A percentile compares a stretch with the other conserved stretches of the same genome.
Evolutionary conservation across 2,797 vertebrate species (phyloP).

Genomic region (Paramormyrops hopkinsi): DNA sequence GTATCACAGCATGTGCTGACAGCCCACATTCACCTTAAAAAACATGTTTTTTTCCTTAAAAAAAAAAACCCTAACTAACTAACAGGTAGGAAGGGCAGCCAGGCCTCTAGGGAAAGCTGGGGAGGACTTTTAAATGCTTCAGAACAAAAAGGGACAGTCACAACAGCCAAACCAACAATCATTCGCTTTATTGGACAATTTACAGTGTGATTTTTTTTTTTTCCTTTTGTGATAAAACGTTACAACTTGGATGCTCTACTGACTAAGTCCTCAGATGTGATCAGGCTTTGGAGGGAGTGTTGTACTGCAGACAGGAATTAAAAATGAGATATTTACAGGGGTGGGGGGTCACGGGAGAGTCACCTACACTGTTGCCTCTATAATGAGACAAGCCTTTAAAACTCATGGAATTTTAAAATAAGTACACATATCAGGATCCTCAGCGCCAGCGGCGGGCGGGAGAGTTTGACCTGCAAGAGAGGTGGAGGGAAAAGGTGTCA

Average conservation of each 20-base stretch:
- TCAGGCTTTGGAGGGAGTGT: constrained; percentile 68
- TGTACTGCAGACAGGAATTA: constrained; percentile 79
- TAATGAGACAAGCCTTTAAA: constrained; percentile 99
- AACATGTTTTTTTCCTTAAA: background rate
- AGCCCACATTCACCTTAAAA: constrained; percentile 7
- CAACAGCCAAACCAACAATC: constrained; percentile 30
- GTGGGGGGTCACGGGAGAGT: constrained; percentile 40
- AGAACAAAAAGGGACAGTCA: background rate
- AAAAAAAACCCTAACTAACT: background rate
- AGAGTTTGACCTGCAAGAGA: constrained; percentile 88
- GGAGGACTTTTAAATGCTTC: constrained; percentile 19
- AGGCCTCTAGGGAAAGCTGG: background rate
- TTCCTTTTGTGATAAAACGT: constrained; percentile 60
- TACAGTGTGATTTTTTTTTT: constrained; percentile 57
- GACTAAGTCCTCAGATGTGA: constrained; percentile 69
- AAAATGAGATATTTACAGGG: constrained; percentile 91
- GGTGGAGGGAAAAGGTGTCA: constrained; percentile 45
- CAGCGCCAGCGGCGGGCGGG: constrained; percentile 89
- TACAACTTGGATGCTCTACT: constrained; percentile 55
- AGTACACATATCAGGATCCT: constrained; percentile 76
- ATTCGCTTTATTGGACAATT: constrained; percentile 63
- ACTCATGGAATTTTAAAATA: constrained; percentile 98
- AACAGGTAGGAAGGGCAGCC: background rate
- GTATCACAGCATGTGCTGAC: background rate
- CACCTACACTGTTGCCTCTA: constrained; percentile 99